Evolutionary conservation across 35 echinoderm and acorn worm genomes (phyloP).

Genomic region (Nesometra sesokonis): DNA sequence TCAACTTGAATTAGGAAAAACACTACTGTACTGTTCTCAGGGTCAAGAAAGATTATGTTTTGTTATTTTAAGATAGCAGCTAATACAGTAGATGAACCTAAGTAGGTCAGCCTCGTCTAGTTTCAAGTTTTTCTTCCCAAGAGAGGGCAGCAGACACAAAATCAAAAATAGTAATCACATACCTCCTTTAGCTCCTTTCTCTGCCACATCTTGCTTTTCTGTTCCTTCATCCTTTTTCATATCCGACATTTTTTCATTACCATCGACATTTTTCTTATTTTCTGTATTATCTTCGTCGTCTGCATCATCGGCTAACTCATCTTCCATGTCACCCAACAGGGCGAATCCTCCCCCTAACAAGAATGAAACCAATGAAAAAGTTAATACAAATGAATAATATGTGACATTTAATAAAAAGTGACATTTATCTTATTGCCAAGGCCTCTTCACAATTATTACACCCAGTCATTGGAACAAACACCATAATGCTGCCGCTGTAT

Average conservation of each 20-base stretch:
- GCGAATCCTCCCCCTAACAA: slow-evolving; percentile 33
- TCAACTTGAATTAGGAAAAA: no score
- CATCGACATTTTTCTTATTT: slow-evolving; percentile 14
- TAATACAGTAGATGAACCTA: no score
- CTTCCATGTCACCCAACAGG: slow-evolving; percentile 38
- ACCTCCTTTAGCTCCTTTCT: not conserved
- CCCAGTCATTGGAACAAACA: no score
- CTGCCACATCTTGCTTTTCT: not conserved
- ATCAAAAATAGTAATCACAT: not conserved
- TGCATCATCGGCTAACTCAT: slow-evolving; percentile 20
- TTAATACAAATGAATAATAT: no score
- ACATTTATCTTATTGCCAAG: no score
- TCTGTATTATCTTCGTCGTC: slow-evolving; percentile 34
- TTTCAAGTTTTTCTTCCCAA: not conserved
- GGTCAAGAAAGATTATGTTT: no score
- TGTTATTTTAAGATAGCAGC: no score
- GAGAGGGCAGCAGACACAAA: not conserved
- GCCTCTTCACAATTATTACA: no score
- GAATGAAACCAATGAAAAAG: not conserved
- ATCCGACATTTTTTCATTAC: slow-evolving; percentile 18
- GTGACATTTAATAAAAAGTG: no score
- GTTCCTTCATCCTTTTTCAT: slow-evolving; percentile 16
- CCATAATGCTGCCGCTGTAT: no score
- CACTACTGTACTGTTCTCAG: no score
- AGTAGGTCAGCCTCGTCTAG: not conserved